Evolutionary conservation across 2,113 vertebrate genomes (phyloP), one percentile per base, ranked within the genome.

Genomic region (Sphaerodactylus townsendi): DNA sequence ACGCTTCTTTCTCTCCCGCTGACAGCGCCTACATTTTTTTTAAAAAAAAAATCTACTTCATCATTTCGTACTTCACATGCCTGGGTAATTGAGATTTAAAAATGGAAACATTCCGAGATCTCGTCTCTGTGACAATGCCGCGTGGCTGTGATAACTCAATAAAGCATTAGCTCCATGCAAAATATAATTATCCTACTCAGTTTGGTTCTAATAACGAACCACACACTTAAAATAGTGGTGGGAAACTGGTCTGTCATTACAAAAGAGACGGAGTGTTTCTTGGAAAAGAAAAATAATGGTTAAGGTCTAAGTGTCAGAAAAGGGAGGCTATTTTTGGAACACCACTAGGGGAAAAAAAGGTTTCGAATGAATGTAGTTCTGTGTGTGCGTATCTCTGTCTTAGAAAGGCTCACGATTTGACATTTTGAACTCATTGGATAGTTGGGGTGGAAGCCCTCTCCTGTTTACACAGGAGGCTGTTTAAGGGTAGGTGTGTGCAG

Each of bases 141-240:
- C 80, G 5, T 41, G 71, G 14, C 33, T 48, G 41, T 53, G 44
- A 28, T 48, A 81, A 80, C 39, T 86, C 48, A 74, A 77, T 78
- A 46, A 28, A 2, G 14, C 39, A 81, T 77, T 83, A 85, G 84
- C 86, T 86, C 3, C 37, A 30, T 86, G 48, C 87, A 89, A 80
- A 92, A 80, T 86, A 73, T 15, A 91, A 82, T 76, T 76, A 76
- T 80, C 85, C 3, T 87, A 28, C 21, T 75, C 44, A 37, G n/a
- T 89, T 92, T 37, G 84, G 37, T 71, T 86, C 72, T 56, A 86
- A 44, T 64, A 91, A 28, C 72, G 90, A 87, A 89, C 92, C 1
- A 69, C 46, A 4, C 59, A 86, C 72, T 56, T 84, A 25, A 78
- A 48, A 1, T 85, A 75, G 25, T 25, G 85, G 78, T 89, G 86